Conservation (phyloP, 2,888 invertebrate species). For the Caenorhabditis macrosperma region DNA sequence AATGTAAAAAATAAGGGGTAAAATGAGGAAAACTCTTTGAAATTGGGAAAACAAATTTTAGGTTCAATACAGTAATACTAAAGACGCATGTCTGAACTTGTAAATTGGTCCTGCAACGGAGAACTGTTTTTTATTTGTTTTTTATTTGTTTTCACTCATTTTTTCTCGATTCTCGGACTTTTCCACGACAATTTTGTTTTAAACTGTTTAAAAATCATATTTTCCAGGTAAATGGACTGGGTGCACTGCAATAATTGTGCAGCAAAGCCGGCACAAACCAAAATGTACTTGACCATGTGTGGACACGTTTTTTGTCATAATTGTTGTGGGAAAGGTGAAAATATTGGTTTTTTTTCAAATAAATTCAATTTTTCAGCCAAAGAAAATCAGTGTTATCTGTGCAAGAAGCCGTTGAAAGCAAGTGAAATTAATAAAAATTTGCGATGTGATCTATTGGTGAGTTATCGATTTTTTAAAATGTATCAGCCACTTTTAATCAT, state of each 20-base stretch:
- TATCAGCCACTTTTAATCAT: neutral
- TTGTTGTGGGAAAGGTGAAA: constrained; percentile 21
- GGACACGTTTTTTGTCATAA: constrained; percentile 40
- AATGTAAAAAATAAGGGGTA: too few relatives aligned
- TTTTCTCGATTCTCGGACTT: neutral
- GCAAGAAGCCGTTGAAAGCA: constrained; percentile 24
- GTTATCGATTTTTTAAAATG: neutral
- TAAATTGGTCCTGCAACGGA: neutral
- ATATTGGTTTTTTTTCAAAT: neutral
- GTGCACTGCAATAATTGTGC: constrained; percentile 47
- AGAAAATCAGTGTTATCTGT: constrained; percentile 13
- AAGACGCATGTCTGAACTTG: neutral
- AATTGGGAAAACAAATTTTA: too few relatives aligned
- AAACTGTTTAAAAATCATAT: neutral
- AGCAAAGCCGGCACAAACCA: constrained; percentile 6
- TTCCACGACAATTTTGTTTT: too few relatives aligned
- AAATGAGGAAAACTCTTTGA: too few relatives aligned
- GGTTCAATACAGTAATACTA: too few relatives aligned
- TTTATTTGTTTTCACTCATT: neutral
- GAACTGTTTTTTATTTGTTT: neutral
- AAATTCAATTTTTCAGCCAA: constrained; percentile 17
- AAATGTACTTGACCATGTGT: constrained; percentile 28
- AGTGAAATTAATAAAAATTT: constrained; percentile 32
- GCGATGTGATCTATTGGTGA: constrained; percentile 26
- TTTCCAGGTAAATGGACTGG: constrained; percentile 42